phyloP scores from a whole-genome alignment of 1,140 invertebrate species.

The Dryas iulia region DNA sequence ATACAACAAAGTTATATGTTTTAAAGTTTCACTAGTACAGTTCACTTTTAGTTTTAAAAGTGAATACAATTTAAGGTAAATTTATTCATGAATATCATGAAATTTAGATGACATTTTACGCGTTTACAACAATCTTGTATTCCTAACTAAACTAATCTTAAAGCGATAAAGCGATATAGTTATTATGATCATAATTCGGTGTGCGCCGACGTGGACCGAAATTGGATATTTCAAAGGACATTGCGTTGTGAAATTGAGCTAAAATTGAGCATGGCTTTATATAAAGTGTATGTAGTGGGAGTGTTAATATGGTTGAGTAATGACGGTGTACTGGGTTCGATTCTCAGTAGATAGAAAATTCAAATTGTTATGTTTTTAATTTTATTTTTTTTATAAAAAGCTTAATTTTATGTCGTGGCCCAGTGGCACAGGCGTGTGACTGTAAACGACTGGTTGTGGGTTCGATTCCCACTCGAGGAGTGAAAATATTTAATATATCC shows the following conservation, averaged over 20 bases:
- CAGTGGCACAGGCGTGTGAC: too few species aligned
- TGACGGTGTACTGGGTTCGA: too few species aligned
- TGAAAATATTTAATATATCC: too few species aligned
- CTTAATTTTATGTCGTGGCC: too few species aligned
- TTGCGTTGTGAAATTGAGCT: slow-evolving; percentile 18
- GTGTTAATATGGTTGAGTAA: too few species aligned
- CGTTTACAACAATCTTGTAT: not conserved
- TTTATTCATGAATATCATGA: not conserved
- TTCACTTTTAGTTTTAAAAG: not conserved
- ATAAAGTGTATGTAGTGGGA: not conserved
- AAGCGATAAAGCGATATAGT: not conserved
- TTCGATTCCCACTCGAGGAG: too few species aligned
- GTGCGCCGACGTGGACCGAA: slow-evolving; percentile 11
- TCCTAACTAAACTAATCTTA: slow-evolving; percentile 4
- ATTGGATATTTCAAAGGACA: slow-evolving; percentile 22
- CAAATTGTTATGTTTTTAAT: too few species aligned
- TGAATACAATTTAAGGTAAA: not conserved
- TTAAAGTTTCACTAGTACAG: too few species aligned
- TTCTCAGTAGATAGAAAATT: too few species aligned
- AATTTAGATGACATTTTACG: not conserved
- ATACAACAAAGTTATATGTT: too few species aligned
- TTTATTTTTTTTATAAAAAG: too few species aligned
- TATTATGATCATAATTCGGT: slow-evolving; percentile 22
- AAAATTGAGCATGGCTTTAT: not conserved
- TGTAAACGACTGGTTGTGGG: too few species aligned